Evolutionary conservation across 2,797 vertebrate genomes (phyloP), one percentile per base, ranked within the genome.

Genomic region (Sternarchorhynchus goeldii): DNA sequence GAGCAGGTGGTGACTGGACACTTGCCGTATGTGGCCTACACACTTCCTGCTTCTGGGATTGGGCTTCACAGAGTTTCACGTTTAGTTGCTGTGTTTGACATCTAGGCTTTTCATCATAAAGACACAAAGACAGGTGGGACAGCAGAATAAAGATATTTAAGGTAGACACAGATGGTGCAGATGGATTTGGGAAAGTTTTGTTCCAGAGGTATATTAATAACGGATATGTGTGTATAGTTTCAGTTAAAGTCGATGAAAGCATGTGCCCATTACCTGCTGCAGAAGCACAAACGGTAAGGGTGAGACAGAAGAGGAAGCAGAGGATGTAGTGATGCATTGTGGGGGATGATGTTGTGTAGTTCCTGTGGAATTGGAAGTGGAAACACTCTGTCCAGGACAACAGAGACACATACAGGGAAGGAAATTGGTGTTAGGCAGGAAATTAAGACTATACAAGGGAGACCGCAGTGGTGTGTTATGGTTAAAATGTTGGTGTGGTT

Each of bases 291-390:
- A n/a, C 25, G 36, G 45, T 73, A 34, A 68, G 36, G 29, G 36
- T 57, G 58, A 72, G 39, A 53, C 6, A 65, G 16, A 31, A 63
- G 53, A 39, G n/a, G 67, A 71, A 12, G 3, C 12, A 55, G 56
- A 21, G 25, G 45, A 45, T 50, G 25, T 20, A 55, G 58, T 45
- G 32, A 16, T 57, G 78, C 67, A 70, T 75, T 80, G 20, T 70
- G 73, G 66, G 66, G 60, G 25, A 41, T 57, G 72, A 60, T 80
- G 57, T 68, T 55, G 57, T 70, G 65, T 20, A 25, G 64, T 20
- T 45, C 57, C 56, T 69, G 45, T 63, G 53, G 64, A 56, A 16
- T 55, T 17, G 18, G 71, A 59, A 64, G 69, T 55, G 67, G 50
- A 69, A 55, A 14, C 50, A 21, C 25, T 31, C 45, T 55, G 67